Percentiles rank a stretch among this genome's conserved stretches.
These are phyloP conservation scores for Musca vetustissima DNA, from an alignment of 1,140 invertebrate genomes.

Conservation along the genomic window DNA sequence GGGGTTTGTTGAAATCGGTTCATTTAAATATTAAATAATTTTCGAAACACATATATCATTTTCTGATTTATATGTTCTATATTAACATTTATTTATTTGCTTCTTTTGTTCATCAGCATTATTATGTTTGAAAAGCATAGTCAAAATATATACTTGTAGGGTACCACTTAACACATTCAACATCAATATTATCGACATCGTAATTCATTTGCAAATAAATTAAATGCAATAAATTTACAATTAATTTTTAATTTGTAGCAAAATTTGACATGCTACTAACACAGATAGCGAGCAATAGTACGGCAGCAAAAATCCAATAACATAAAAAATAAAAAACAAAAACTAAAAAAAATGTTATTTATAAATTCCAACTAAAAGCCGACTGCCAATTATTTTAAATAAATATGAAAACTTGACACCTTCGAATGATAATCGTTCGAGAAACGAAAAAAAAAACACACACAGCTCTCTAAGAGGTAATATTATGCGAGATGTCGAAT, in stretches of 20 bases:
- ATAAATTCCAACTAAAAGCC: background rate
- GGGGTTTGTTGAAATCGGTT: no score
- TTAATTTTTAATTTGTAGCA: slow-evolving; percentile 52
- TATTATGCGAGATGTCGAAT: no score
- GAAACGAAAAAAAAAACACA: no score
- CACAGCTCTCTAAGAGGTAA: background rate
- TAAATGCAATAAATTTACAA: slow-evolving; percentile 54
- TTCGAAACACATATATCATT: no score
- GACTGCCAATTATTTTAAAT: slow-evolving; percentile 22
- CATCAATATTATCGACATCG: slow-evolving; percentile 27
- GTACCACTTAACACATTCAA: no score
- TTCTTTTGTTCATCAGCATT: no score
- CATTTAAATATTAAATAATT: no score
- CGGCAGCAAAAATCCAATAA: background rate
- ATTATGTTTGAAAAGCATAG: no score
- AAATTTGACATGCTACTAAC: slow-evolving; percentile 20
- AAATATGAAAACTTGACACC: slow-evolving; percentile 23
- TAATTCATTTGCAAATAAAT: slow-evolving; percentile 52
- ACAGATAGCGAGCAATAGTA: background rate
- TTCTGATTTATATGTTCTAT: no score
- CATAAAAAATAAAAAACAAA: no score
- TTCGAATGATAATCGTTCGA: slow-evolving; percentile 8
- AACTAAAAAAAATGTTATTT: background rate
- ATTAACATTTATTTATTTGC: no score
- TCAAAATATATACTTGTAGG: no score